Evolutionary conservation across 2,797 vertebrate genomes (phyloP), one percentile per base, ranked within the genome.

Genomic region (Pogonophryne albipinna): DNA sequence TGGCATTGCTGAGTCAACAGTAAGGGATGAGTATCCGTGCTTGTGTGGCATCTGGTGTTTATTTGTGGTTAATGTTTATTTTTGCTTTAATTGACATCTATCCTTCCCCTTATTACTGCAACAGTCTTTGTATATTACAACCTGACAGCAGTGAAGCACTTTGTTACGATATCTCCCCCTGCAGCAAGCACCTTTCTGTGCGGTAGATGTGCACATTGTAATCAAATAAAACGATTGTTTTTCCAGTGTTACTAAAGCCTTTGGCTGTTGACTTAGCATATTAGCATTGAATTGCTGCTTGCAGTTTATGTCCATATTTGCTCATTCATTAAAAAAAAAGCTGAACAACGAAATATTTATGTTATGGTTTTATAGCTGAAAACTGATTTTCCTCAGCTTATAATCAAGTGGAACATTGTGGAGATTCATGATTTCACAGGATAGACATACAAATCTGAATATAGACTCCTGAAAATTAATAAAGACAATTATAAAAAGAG

Each of bases 1-100:
- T 57, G 51, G 92, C 89, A 79, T 64, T 65, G 34, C 87, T 87
- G 85, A 91, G 91, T 93, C 67, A 71, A 69, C 85, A 86, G 52
- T 44, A 68, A 74, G 71, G 71, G 74, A 72, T 63, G 81, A 80
- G 80, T 71, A 42, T 63, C 45, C 58, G 56, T 8, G 52, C 17
- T 34, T 66, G 38, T 57, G 19, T 44, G 50, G 44, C n/a, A n/a
- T 59, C 66, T 71, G 47, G 65, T 23, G 27, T 66, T 75, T 61
- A 52, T 63, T 51, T 38, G 10, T n/a, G 8, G 27, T 15, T 56
- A 34, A 34, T 66, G 52, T 62, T 64, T 38, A 38, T 38, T 2
- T 38, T 72, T 27, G 42, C 9, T 44, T 55, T 58, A 27, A 23
- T 44, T 46, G 62, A 44, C 41, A 31, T 62, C 34, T 31, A 23